Evolutionary conservation across 2,888 invertebrate genomes (phyloP).

Genomic region (Andrena chrysosceles): DNA sequence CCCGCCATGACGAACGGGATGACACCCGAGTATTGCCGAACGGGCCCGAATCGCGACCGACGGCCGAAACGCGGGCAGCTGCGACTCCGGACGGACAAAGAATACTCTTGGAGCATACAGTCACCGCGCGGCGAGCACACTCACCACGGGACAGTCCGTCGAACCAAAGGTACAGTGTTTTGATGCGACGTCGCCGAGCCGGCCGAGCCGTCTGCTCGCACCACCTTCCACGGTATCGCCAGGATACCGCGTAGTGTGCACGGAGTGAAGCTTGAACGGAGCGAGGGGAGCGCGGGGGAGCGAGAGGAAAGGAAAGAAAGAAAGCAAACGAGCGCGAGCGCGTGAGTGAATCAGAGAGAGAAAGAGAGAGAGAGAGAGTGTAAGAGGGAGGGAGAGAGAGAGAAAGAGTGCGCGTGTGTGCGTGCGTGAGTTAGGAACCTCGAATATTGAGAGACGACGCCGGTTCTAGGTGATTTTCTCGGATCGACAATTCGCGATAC

Average conservation of each 20-base stretch:
- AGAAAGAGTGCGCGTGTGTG: constrained; percentile 18
- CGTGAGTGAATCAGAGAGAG: constrained; percentile 16
- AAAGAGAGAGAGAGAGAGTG: constrained; percentile 13
- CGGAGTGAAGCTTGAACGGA: constrained; percentile 19
- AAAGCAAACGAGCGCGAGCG: constrained; percentile 23
- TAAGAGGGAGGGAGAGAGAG: constrained; percentile 24
- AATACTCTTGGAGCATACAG: constrained; percentile 83
- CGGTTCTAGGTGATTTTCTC: constrained; percentile 28
- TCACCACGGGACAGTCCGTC: constrained; percentile 84
- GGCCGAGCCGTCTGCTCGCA: constrained; percentile 26
- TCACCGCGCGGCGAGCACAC: constrained; percentile 84
- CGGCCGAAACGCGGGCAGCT: constrained; percentile 83
- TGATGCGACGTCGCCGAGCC: constrained; percentile 57
- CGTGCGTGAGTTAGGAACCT: constrained; percentile 19
- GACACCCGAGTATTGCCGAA: constrained; percentile 81
- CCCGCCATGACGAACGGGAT: constrained; percentile 83
- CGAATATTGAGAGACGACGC: constrained; percentile 39
- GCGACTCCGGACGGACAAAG: constrained; percentile 83
- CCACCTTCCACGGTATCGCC: constrained; percentile 16
- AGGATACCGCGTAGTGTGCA: constrained; percentile 23
- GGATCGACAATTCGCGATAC: constrained; percentile 26
- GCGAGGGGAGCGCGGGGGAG: neutral
- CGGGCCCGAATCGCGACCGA: constrained; percentile 75
- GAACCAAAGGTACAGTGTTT: constrained; percentile 83
- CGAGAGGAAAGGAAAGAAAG: constrained; percentile 32